Percentiles rank a stretch among this genome's conserved stretches.
Evolutionary conservation across 1,140 invertebrate genomes (phyloP).

Genomic region (Neelides sp.): DNA sequence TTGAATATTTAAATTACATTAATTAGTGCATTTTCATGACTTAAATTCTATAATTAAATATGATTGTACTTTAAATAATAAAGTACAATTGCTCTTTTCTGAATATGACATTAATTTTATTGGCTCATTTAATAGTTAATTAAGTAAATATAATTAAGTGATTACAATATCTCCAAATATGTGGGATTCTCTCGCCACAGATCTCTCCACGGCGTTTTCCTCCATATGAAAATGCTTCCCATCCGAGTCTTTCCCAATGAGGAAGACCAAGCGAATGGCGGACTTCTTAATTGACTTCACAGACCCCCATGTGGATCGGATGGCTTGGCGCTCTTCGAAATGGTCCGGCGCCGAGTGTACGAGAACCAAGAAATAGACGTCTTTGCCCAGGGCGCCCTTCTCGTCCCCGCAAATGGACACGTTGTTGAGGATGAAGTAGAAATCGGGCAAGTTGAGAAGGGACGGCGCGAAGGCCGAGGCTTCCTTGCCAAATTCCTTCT

Average conservation of each 20-base stretch:
- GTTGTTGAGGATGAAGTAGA: conserved; percentile 23
- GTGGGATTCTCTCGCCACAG: conserved; percentile 24
- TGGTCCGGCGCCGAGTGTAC: conserved; percentile 37
- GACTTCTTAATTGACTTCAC: conserved; percentile 23
- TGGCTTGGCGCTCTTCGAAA: conserved; percentile 35
- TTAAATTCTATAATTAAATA: no score
- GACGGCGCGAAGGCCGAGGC: not conserved
- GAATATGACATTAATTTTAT: not conserved
- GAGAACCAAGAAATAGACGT: conserved; percentile 29
- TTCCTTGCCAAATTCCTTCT: conserved; percentile 4
- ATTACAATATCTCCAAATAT: conserved; percentile 25
- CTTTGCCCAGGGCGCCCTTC: not conserved
- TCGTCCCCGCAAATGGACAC: conserved; percentile 12
- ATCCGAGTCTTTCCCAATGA: conserved; percentile 30
- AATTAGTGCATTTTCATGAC: no score
- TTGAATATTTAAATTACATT: no score
- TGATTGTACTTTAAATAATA: no score
- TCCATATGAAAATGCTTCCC: no score
- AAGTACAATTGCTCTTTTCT: no score
- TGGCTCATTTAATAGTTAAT: not conserved
- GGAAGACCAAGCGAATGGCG: conserved; percentile 33
- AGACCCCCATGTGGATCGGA: conserved; percentile 33
- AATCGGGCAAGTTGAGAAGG: conserved; percentile 18
- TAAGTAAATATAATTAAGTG: no score
- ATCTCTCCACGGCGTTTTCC: conserved; percentile 20